Base-by-base conservation (phyloP, 2,888 invertebrate species). In the Chydorus sphaericus region DNA sequence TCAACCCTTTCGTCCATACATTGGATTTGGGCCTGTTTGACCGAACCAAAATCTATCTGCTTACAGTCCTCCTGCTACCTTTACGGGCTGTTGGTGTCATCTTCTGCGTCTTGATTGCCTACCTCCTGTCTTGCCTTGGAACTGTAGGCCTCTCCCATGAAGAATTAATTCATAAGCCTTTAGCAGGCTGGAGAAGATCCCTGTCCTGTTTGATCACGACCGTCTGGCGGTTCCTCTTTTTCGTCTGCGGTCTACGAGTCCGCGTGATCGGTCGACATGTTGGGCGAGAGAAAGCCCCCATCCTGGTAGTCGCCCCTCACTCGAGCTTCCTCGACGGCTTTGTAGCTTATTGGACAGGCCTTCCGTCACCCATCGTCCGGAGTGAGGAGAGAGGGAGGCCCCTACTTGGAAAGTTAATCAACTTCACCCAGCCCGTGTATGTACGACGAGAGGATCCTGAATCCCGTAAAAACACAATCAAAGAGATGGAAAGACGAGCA, bases 141-240 rank as follows among this genome's bases (percentile, higher is more conserved):
- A 76, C 90, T 14, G 80, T 80, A 65, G 91, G 91, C 6, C 70
- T 90, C 36, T 80, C 82, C 18, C 80, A 85, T 66, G 83, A 88
- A 54, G 88, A 92, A 62, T 72, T 89, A n/a, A 76, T 82, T 62
- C 72, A 76, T 60, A 78, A 80, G 65, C 93, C 93, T 4, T 75
- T 93, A 65, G 78, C 80, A 11, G 90, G 89, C 64, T 93, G 93
- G 93, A 79, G 93, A 72, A 83, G n/a, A n/a, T n/a, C n/a, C n/a
- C n/a, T n/a, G n/a, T n/a, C n/a, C n/a, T n/a, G n/a, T n/a, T n/a
- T n/a, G n/a, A n/a, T n/a, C n/a, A n/a, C n/a, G n/a, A n/a, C n/a
- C n/a, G n/a, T n/a, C n/a, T n/a, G n/a, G n/a, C n/a, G n/a, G n/a
- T n/a, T n/a, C n/a, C n/a, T n/a, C n/a, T n/a, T n/a, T n/a, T n/a